Conservation (phyloP, 2,113 vertebrate species). For the Erythrocercus mccallii region DNA sequence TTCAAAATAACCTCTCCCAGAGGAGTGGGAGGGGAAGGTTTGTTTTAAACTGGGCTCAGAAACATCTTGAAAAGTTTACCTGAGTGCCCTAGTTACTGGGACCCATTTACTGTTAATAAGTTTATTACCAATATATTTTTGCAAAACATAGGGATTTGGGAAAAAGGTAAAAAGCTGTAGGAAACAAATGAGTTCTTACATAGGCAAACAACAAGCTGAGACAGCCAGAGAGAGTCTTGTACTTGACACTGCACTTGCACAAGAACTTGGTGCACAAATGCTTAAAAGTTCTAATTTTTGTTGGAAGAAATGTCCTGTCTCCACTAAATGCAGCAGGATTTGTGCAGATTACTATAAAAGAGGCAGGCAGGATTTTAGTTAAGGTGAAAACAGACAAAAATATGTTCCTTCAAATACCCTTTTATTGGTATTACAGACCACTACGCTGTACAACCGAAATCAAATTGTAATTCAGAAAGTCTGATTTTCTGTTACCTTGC, state of each 20-base stretch:
- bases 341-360: background rate
- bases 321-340: background rate
- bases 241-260: background rate
- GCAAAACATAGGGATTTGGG: background rate
- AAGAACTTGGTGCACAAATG: background rate
- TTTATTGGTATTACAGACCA: background rate
- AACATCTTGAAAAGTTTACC: background rate
- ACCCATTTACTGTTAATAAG: background rate
- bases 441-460: background rate
- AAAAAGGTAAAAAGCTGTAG: background rate
- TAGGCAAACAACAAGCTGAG: background rate
- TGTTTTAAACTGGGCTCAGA: conserved; percentile 11
- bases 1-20: conserved; percentile 32
- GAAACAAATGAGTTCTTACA: background rate
- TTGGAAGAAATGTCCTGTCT: background rate
- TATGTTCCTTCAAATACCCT: background rate
- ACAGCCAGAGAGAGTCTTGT: background rate
- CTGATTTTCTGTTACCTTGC: background rate
- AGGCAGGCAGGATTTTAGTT: background rate
- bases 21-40: background rate
- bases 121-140: background rate
- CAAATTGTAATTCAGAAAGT: background rate
- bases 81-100: background rate
- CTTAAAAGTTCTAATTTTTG: background rate
- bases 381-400: background rate